These are phyloP conservation scores for Zingel zingel DNA, from an alignment of 2,113 vertebrate genomes.

Conservation along the genomic window DNA sequence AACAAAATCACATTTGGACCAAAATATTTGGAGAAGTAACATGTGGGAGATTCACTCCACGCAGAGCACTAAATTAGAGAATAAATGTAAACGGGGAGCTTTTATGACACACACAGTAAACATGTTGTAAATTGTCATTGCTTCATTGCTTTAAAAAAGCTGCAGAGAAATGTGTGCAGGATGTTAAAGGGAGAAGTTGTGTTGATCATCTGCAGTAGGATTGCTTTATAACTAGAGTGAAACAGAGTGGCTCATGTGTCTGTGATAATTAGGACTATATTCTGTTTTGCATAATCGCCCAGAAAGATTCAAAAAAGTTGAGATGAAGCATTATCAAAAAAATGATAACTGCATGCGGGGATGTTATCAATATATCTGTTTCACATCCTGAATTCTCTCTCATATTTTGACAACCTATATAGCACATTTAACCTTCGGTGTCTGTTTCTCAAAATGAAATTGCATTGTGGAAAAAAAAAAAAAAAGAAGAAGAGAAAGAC, in stretches of 20 bases:
- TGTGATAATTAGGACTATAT: slow-evolving; percentile 75
- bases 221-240: slow-evolving; percentile 67
- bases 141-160: slow-evolving; percentile 68
- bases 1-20: slow-evolving; percentile 82
- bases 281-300: slow-evolving; percentile 79
- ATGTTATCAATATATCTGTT: slow-evolving; percentile 80
- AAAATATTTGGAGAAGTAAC: slow-evolving; percentile 81
- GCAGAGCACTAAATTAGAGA: slow-evolving; percentile 77
- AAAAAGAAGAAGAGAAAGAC: slow-evolving; percentile 71
- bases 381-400: slow-evolving; percentile 67
- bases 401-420: slow-evolving; percentile 82
- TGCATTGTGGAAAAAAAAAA: slow-evolving; percentile 60
- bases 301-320: slow-evolving; percentile 68
- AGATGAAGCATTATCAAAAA: slow-evolving; percentile 79
- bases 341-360: slow-evolving; percentile 61
- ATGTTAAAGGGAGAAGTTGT: slow-evolving; percentile 53
- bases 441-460: slow-evolving; percentile 84
- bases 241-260: slow-evolving; percentile 68
- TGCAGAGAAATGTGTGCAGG: slow-evolving; percentile 55
- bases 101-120: slow-evolving; percentile 76
- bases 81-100: slow-evolving; percentile 76
- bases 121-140: slow-evolving; percentile 77
- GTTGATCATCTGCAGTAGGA: slow-evolving; percentile 55
- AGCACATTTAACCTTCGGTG: slow-evolving; percentile 81
- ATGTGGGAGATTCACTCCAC: slow-evolving; percentile 69